Conservation (phyloP, 2,888 invertebrate genomes). For the Ceraclea dissimilis region DNA sequence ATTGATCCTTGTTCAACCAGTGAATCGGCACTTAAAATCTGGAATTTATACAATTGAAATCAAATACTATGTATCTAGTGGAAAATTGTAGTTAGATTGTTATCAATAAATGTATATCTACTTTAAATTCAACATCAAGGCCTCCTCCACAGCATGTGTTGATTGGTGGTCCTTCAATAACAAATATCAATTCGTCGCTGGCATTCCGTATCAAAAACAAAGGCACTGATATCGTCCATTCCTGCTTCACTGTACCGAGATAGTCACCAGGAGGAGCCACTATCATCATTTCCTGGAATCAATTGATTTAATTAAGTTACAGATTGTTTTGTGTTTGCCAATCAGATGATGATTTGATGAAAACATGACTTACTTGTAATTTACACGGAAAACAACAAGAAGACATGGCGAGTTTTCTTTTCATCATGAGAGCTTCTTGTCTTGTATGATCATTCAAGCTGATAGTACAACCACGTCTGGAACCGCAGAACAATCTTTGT, state of each 20-base stretch:
- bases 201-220: slow-evolving; percentile 62
- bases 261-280: slow-evolving; percentile 62
- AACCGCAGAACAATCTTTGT: slow-evolving; percentile 64
- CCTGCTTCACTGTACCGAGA: slow-evolving; percentile 63
- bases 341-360: no score
- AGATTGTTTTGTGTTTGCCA: no score
- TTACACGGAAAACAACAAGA: slow-evolving; percentile 65
- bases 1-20: slow-evolving; percentile 58
- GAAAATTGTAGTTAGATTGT: neutral
- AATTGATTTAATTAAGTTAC: no score
- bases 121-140: slow-evolving; percentile 56
- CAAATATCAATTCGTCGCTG: slow-evolving; percentile 53
- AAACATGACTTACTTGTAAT: slow-evolving; percentile 48
- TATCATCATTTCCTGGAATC: slow-evolving; percentile 58
- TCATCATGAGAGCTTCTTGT: slow-evolving; percentile 71
- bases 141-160: slow-evolving; percentile 52
- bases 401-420: slow-evolving; percentile 61
- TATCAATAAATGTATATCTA: slow-evolving; percentile 29
- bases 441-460: slow-evolving; percentile 75
- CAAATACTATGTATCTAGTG: neutral
- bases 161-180: slow-evolving; percentile 66
- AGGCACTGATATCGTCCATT: slow-evolving; percentile 57
- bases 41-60: slow-evolving; percentile 22
- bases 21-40: slow-evolving; percentile 53
- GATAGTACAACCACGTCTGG: slow-evolving; percentile 67